Percentiles rank a stretch among this genome's conserved stretches.
Conservation (phyloP, 2,888 invertebrate genomes). For the Teleiodes luculella region DNA sequence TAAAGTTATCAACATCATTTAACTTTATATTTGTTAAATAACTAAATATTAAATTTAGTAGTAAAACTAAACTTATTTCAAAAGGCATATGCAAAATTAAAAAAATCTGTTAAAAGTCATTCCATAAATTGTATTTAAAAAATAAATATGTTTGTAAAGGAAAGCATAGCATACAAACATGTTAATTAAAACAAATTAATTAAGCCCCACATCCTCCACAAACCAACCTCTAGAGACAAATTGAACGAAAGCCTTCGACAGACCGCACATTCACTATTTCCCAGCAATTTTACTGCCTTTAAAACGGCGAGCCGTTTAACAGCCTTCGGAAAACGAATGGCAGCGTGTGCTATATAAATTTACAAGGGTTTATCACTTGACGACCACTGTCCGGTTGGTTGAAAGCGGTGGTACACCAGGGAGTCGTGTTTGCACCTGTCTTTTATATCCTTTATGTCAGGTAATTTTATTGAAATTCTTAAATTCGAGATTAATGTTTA, state of each 20-base stretch:
- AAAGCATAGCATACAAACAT: background rate
- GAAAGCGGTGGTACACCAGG: constrained; percentile 44
- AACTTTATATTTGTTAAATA: no score
- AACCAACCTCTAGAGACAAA: background rate
- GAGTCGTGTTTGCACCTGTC: constrained; percentile 33
- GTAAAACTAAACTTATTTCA: no score
- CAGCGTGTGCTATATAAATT: constrained; percentile 57
- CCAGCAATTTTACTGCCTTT: constrained; percentile 50
- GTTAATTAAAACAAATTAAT: background rate
- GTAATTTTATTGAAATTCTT: no score
- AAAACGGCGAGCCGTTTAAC: constrained; percentile 52
- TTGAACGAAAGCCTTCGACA: constrained; percentile 30
- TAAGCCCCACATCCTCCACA: background rate
- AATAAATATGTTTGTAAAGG: background rate
- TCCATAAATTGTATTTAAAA: no score
- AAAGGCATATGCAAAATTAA: background rate
- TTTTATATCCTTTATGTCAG: background rate
- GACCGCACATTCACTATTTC: constrained; percentile 36
- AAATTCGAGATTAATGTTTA: no score
- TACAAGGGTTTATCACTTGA: constrained; percentile 61
- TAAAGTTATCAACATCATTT: no score
- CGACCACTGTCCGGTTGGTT: constrained; percentile 20
- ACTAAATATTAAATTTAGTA: no score
- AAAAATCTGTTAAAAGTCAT: background rate
- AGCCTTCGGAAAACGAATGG: constrained; percentile 59